Conservation (phyloP, 2,797 vertebrate genomes). For the Galago senegalensis region DNA sequence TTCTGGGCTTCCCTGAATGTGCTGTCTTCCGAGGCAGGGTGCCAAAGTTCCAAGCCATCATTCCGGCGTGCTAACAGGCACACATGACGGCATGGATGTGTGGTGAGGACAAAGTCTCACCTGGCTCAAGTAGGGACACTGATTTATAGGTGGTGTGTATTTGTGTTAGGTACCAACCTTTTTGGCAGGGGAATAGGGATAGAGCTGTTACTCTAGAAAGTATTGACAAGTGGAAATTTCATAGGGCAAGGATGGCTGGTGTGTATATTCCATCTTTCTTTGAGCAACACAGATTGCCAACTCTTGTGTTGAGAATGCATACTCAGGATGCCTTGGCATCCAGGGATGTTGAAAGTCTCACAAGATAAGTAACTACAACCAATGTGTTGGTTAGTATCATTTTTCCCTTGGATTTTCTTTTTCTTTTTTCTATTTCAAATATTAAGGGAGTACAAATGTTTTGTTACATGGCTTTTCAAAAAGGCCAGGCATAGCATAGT, state of each 20-base stretch:
- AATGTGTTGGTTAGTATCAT: not conserved
- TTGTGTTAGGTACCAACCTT: not conserved
- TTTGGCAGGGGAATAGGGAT: not conserved
- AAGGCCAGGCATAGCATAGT: not conserved
- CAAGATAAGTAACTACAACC: slow-evolving; percentile 16
- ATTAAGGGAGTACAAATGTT: not conserved
- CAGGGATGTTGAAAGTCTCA: slow-evolving; percentile 41
- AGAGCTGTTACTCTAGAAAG: slow-evolving; percentile 23
- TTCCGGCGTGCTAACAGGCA: not conserved
- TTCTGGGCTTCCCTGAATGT: slow-evolving; percentile 54
- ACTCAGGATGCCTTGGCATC: slow-evolving; percentile 58
- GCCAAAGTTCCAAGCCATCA: slow-evolving; percentile 1
- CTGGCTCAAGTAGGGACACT: not conserved
- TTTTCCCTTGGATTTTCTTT: not conserved
- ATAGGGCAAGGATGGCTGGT: slow-evolving; percentile 9
- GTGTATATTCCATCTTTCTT: not conserved
- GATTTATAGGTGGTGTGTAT: not conserved
- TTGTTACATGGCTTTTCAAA: not conserved
- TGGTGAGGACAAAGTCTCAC: not conserved
- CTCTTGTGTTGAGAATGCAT: not conserved
- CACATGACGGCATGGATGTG: accelerated
- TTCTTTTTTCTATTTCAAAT: not conserved
- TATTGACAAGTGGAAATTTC: not conserved
- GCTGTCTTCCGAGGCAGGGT: not conserved
- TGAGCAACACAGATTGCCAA: slow-evolving; percentile 35